Base-by-base conservation (phyloP, 2,113 vertebrate genomes). In the Rafetus swinhoei region DNA sequence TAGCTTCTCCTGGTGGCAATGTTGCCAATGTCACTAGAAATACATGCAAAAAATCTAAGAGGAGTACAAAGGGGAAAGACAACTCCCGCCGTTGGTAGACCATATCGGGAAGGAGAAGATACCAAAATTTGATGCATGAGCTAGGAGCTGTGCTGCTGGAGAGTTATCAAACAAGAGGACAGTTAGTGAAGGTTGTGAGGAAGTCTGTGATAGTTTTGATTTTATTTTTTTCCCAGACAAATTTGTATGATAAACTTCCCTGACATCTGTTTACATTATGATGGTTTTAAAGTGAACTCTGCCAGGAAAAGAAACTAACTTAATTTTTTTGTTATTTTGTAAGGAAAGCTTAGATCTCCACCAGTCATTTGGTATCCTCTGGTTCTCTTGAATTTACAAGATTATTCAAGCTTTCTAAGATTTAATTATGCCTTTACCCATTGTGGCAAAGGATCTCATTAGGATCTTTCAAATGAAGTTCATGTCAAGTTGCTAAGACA, bases 71-170 rank as follows among this genome's bases (percentile, higher is more conserved):
- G 18, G 18, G 15, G 7, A 74, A 9, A 82, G 29, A 84, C 84
- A 27, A 57, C 2, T 6, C 55, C 85, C 0, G 52, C 87, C 0
- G 0, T 57, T 16, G 11, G 2, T 55, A 19, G 13, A 6, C 29
- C 54, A 52, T 79, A 6, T 0, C 0, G 2, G 15, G 2, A 81
- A 55, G 18, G 52, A 82, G 2, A 0, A 1, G 1, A 52, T 85
- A 13, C 13, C 72, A 65, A 8, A 7, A n/a, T 59, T 14, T 57
- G 53, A 65, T 27, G 4, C 8, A 18, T 24, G 12, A 93, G 3
- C 5, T 76, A 27, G 24, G 7, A 9, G 1, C 0, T 84, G 82
- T 90, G 7, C 6, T 39, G 39, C 9, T 24, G 15, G 0, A 6
- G 79, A 85, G 12, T 65, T 80, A 29, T 1, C 39, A 3, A 85